Conservation (phyloP, 2,113 vertebrate species). For the Nesospiza acunhae region DNA sequence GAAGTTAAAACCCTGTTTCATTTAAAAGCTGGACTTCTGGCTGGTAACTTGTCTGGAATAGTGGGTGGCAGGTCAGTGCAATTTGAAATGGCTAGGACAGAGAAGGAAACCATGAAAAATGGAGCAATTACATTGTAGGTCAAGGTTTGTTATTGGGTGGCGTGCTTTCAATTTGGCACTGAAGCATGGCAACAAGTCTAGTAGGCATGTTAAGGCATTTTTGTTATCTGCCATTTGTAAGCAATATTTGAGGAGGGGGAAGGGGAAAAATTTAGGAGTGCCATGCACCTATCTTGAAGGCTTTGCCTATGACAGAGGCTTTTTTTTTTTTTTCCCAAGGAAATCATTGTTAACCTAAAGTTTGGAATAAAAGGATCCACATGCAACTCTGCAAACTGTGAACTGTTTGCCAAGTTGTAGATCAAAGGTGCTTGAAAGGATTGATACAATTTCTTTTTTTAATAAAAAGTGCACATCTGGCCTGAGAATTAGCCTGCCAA, state of each 20-base stretch:
- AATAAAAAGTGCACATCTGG: constrained; percentile 69
- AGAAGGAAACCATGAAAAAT: constrained; percentile 59
- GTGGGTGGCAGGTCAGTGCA: constrained; percentile 32
- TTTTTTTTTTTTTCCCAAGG: neutral
- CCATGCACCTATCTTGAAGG: neutral
- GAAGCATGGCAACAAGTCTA: constrained; percentile 16
- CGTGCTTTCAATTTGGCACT: constrained; percentile 59
- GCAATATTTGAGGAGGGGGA: neutral
- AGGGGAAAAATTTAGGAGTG: neutral
- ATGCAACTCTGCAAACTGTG: neutral
- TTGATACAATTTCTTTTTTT: neutral
- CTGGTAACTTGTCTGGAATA: constrained; percentile 36
- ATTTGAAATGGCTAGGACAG: constrained; percentile 37
- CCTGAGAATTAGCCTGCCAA: constrained; percentile 46
- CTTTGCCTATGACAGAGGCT: neutral
- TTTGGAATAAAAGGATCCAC: neutral
- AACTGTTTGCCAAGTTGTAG: constrained; percentile 19
- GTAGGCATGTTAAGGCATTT: neutral
- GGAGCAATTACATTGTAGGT: constrained; percentile 54
- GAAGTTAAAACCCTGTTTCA: constrained; percentile 12
- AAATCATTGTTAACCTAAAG: neutral
- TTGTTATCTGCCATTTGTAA: constrained; percentile 15
- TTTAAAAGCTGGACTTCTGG: constrained; percentile 12
- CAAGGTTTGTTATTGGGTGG: constrained; percentile 57
- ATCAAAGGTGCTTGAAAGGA: constrained; percentile 47